Evolutionary conservation across 2,113 vertebrate genomes (phyloP), one percentile per base, ranked within the genome.

Genomic region (Accipiter cooperii): DNA sequence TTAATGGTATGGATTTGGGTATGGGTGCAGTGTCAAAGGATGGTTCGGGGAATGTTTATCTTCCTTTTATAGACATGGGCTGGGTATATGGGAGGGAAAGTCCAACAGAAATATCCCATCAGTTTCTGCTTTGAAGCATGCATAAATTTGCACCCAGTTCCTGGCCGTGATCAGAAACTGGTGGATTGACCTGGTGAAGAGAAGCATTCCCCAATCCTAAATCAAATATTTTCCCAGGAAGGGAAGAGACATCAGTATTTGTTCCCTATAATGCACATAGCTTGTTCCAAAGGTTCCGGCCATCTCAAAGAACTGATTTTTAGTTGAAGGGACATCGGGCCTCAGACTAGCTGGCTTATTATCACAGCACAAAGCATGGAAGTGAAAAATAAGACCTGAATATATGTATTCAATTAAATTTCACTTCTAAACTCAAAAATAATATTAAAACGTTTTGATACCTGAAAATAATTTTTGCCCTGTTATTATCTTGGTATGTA

Each of bases 221-320:
- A n/a, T 42, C 15, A 89, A 46, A 15, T 75, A 20, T 64, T 82
- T 91, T 78, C 54, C 36, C 28, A 64, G 40, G 33, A 78, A 68
- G 18, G 17, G n/a, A 75, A 68, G 29, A 68, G 38, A 17, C 47
- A 38, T 75, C 33, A 55, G 21, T 78, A 52, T 68, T 89, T 7
- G 0, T 68, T n/a, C 24, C 21, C 9, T 3, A 1, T 75, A 64
- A 52, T 22, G 24, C 8, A 3, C 3, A 0, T 42, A 52, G 22
- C 18, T 8, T 5, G 1, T 55, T 87, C 52, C 4, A 4, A 60
- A 83, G 52, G 31, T 87, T 88, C 81, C 4, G 8, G 20, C 36
- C 70, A 29, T 47, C 42, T 85, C 44, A 57, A 40, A 85, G n/a
- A 85, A 22, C 18, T 68, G 13, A 46, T 17, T 93, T 33, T n/a